These are phyloP conservation scores for Radopholus similis DNA, from an alignment of 1,140 invertebrate genomes.

Conservation along the genomic window DNA sequence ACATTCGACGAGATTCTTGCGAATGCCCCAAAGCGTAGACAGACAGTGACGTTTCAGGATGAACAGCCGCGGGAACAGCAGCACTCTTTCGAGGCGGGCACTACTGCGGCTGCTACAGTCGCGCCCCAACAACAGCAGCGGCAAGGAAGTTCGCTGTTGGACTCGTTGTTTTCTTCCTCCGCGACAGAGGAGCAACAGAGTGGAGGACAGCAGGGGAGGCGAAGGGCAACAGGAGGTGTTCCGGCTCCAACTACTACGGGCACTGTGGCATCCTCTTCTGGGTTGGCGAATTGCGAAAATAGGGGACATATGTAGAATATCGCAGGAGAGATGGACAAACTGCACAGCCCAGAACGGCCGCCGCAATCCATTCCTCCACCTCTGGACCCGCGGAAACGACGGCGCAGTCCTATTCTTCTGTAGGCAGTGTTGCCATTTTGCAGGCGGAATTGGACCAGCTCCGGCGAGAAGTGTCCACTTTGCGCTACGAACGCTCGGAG, in stretches of 20 bases:
- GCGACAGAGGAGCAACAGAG: background rate
- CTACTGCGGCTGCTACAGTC: background rate
- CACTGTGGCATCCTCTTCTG: background rate
- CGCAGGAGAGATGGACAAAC: background rate
- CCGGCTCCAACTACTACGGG: background rate
- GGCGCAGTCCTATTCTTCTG: background rate
- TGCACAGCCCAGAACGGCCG: background rate
- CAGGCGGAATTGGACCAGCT: slow-evolving; percentile 30
- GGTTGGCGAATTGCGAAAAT: background rate
- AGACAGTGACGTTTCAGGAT: slow-evolving; percentile 25
- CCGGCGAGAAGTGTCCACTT: slow-evolving; percentile 22
- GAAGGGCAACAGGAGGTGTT: background rate
- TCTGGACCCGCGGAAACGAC: background rate
- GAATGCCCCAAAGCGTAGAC: slow-evolving; percentile 25
- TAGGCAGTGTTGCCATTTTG: background rate
- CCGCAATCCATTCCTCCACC: background rate
- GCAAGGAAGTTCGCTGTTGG: slow-evolving; percentile 2
- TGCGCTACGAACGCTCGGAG: slow-evolving; percentile 29
- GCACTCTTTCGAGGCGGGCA: background rate
- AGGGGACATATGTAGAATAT: too few species aligned
- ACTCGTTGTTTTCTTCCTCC: slow-evolving; percentile 14
- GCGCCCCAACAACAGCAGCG: background rate
- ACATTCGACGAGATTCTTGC: slow-evolving; percentile 24
- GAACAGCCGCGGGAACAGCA: background rate
- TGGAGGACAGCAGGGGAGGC: background rate